phyloP scores from a whole-genome alignment of 2,113 vertebrate species.

The Prunella himalayana region DNA sequence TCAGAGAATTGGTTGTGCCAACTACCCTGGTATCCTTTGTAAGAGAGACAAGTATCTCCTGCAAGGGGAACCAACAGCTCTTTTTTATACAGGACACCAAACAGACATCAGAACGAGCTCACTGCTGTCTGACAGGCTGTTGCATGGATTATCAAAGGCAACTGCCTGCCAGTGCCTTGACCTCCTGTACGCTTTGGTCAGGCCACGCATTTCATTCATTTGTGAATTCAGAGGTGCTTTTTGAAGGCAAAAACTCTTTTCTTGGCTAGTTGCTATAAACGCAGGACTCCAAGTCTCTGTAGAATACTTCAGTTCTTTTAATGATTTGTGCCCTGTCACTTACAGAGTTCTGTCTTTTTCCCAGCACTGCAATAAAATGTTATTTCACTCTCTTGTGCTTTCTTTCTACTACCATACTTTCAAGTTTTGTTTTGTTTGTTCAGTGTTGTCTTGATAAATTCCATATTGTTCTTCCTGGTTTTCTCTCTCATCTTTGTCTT shows the following conservation, averaged over 20 bases:
- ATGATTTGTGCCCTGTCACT: conserved; percentile 50
- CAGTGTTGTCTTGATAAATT: conserved; percentile 14
- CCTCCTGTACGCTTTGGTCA: conserved; percentile 39
- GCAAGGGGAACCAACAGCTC: conserved; percentile 1
- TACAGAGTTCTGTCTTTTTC: conserved; percentile 1
- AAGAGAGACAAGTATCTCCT: conserved; percentile 8
- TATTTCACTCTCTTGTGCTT: conserved; percentile 18
- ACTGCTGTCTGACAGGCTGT: conserved; percentile 49
- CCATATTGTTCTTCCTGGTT: conserved; percentile 21
- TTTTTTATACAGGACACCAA: conserved; percentile 39
- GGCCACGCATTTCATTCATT: conserved; percentile 43
- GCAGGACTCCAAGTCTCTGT: conserved; percentile 38
- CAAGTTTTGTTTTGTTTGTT: conserved; percentile 37
- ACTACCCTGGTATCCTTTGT: not conserved
- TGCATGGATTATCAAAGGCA: conserved; percentile 48
- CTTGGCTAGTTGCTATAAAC: conserved; percentile 30
- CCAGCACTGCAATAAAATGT: not conserved
- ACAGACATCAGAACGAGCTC: conserved; percentile 35
- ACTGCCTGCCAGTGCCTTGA: conserved; percentile 45
- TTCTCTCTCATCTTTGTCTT: conserved; percentile 9
- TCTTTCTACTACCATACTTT: conserved; percentile 16
- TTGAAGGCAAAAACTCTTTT: conserved; percentile 51
- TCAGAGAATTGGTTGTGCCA: not conserved
- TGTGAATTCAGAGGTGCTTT: conserved; percentile 54
- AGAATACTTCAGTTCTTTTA: conserved; percentile 59